phyloP scores from a whole-genome alignment of 1,140 invertebrate species.

The Hylaeus anthracinus region DNA sequence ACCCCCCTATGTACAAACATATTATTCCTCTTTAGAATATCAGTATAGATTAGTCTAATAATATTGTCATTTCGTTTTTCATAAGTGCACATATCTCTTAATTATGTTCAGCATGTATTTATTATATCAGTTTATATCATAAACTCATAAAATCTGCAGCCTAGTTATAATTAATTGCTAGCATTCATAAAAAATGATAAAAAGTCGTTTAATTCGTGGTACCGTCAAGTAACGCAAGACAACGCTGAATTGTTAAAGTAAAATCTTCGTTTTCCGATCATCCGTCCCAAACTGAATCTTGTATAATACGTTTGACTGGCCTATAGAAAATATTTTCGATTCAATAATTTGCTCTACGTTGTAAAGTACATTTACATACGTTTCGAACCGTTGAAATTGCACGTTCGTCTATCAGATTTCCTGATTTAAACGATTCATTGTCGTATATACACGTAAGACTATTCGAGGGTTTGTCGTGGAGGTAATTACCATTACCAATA shows the following conservation, averaged over 20 bases:
- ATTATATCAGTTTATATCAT: no score
- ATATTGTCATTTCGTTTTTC: no score
- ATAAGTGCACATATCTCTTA: no score
- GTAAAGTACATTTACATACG: not conserved
- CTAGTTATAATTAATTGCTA: constrained; percentile 8
- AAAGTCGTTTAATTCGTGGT: not conserved
- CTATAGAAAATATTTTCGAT: constrained; percentile 4
- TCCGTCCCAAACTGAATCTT: not conserved
- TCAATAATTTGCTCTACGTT: not conserved
- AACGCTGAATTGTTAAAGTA: not conserved
- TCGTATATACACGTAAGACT: constrained; percentile 16
- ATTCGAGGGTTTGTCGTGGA: not conserved
- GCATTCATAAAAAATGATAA: not conserved
- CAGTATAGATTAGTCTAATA: no score
- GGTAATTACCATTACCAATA: constrained; percentile 5
- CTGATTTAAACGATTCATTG: not conserved
- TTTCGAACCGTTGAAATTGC: not conserved
- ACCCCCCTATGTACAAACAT: no score
- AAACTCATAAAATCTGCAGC: no score
- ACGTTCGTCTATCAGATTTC: not conserved
- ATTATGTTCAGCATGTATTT: no score
- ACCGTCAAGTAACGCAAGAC: not conserved
- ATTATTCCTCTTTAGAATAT: no score
- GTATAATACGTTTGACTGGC: constrained; percentile 18
- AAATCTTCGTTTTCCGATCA: constrained; percentile 1